phyloP scores from a whole-genome alignment of 92 coral and sea anemone genomes.

The Metridium senile region DNA sequence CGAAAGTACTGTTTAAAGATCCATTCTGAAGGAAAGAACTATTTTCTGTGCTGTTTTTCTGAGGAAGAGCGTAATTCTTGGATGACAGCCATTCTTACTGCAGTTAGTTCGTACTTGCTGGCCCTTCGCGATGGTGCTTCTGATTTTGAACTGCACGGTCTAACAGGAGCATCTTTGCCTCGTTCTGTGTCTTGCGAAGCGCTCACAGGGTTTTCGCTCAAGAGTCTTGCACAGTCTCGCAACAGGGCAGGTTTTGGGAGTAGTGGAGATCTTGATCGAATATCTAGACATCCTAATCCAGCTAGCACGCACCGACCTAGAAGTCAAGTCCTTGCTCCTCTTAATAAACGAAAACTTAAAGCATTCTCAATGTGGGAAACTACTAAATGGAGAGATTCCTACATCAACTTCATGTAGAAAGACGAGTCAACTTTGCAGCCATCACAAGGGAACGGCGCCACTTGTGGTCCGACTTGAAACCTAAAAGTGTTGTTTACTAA shows the following conservation, averaged over 20 bases:
- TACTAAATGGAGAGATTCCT: constrained; percentile 84
- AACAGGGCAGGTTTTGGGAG: constrained; percentile 58
- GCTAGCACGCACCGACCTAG: constrained; percentile 7
- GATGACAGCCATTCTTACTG: constrained; percentile 92
- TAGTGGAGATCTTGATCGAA: constrained; percentile 77
- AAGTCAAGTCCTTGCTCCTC: constrained; percentile 31
- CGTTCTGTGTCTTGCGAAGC: constrained; percentile 79
- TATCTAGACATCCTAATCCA: constrained; percentile 44
- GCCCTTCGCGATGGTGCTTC: constrained; percentile 69
- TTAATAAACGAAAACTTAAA: constrained; percentile 76
- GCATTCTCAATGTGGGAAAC: constrained; percentile 85
- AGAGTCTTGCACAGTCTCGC: constrained; percentile 38
- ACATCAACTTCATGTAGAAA: constrained; percentile 72
- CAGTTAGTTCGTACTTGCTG: constrained; percentile 71
- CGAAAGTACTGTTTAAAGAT: constrained; percentile 83
- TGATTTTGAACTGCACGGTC: constrained; percentile 42
- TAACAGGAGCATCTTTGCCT: constrained; percentile 51
- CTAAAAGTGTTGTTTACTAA: background rate
- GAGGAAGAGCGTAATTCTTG: constrained; percentile 92
- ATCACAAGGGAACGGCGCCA: background rate
- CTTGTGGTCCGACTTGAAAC: background rate
- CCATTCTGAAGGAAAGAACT: constrained; percentile 78
- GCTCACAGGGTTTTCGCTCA: constrained; percentile 40
- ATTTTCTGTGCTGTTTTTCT: constrained; percentile 86
- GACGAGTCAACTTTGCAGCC: background rate